phyloP scores from a whole-genome alignment of 2,797 vertebrate genomes.

The Spea hammondii region DNA sequence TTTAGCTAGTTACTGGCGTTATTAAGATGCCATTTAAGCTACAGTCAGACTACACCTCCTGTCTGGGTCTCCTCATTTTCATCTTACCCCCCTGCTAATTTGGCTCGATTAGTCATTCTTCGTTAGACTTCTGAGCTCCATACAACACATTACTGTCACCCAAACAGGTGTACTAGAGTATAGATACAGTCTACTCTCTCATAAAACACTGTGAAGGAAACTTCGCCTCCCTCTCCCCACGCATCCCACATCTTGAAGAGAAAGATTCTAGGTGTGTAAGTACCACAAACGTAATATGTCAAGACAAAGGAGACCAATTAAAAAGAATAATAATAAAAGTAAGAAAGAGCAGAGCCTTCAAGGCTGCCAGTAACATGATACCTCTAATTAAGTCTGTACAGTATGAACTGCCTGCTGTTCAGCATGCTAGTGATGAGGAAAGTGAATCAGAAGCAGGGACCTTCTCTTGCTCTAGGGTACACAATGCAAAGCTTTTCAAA shows the following conservation, averaged over 20 bases:
- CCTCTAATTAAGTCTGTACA: slow-evolving; percentile 27
- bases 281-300: slow-evolving; percentile 29
- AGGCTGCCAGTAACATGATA: slow-evolving; percentile 25
- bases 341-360: slow-evolving; percentile 12
- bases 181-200: not conserved
- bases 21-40: too few species aligned
- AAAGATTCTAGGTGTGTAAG: slow-evolving; percentile 23
- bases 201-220: slow-evolving; percentile 11
- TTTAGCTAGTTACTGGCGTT: too few species aligned
- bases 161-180: not conserved
- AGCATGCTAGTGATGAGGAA: slow-evolving; percentile 13
- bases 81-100: too few species aligned
- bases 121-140: too few species aligned
- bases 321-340: not conserved
- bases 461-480: not conserved
- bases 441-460: slow-evolving; percentile 10
- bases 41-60: too few species aligned
- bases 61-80: too few species aligned
- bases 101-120: too few species aligned
- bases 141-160: not conserved
- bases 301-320: slow-evolving; percentile 40
- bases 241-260: slow-evolving; percentile 8
- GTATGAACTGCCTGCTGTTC: slow-evolving; percentile 39
- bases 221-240: not conserved
- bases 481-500: not conserved